A percentile compares a stretch with the other conserved stretches of the same genome.
phyloP scores from a whole-genome alignment of 2,888 invertebrate species.

The Nasonia oneida region DNA sequence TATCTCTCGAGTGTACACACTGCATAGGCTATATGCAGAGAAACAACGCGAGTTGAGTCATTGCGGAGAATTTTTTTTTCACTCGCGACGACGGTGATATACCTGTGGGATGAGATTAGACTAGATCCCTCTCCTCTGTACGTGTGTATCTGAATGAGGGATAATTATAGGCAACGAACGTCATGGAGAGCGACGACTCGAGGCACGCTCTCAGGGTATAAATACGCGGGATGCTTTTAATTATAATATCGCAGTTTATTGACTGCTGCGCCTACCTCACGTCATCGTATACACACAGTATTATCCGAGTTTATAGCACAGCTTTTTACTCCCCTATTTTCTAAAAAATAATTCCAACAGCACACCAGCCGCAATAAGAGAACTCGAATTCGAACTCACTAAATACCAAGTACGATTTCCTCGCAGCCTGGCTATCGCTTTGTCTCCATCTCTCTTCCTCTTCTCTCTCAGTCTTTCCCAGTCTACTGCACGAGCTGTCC shows the following conservation, averaged over 20 bases:
- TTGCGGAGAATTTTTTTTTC: background rate
- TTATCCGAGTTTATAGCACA: no score
- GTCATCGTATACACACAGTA: no score
- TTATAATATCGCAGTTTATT: no score
- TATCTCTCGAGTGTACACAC: background rate
- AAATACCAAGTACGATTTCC: background rate
- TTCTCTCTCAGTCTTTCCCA: conserved; percentile 60
- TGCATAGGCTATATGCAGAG: background rate
- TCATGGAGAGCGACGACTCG: background rate
- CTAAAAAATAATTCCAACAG: no score
- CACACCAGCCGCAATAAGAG: no score
- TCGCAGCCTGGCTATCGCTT: conserved; percentile 13
- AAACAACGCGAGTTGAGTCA: background rate
- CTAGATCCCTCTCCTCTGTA: background rate
- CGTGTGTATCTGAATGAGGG: background rate
- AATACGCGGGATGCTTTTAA: no score
- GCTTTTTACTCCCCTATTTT: no score
- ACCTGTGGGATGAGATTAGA: no score
- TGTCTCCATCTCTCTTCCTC: conserved; percentile 38
- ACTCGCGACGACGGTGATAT: no score
- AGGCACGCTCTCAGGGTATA: no score
- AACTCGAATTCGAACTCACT: no score
- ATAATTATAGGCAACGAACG: background rate
- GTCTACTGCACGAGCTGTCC: conserved; percentile 68
- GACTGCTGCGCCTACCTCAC: no score